Evolutionary conservation across 2,113 vertebrate species (phyloP).

Genomic region (Neomonachus schauinslandi): DNA sequence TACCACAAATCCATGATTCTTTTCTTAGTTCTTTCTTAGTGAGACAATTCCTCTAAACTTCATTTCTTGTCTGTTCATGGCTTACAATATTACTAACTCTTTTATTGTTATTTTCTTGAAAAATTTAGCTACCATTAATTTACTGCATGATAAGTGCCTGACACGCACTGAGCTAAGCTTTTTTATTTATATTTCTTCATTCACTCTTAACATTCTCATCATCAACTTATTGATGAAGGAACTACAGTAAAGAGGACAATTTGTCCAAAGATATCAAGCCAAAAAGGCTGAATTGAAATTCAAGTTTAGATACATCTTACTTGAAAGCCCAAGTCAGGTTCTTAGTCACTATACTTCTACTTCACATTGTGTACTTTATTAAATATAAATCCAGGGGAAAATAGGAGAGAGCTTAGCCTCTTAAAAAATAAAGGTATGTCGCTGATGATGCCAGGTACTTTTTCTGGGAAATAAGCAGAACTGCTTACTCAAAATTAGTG

Average conservation of each 20-base stretch:
- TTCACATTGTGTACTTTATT: neutral
- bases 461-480: neutral
- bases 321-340: neutral
- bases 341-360: neutral
- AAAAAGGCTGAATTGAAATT: neutral
- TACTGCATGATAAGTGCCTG: neutral
- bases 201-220: neutral
- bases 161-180: neutral
- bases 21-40: neutral
- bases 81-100: neutral
- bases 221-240: neutral
- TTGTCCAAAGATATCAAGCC: neutral
- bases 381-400: neutral
- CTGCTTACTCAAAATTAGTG: neutral
- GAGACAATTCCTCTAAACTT: neutral
- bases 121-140: neutral
- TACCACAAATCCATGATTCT: neutral
- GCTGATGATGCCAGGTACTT: neutral
- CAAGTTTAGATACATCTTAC: neutral
- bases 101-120: neutral
- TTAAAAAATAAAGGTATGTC: neutral
- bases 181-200: neutral
- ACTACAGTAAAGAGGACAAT: neutral
- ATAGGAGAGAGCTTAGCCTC: neutral
- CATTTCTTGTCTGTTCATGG: neutral